Percentiles rank a stretch among this genome's conserved stretches.
phyloP scores from a whole-genome alignment of 1,140 invertebrate genomes.

The Trichonephila clavata region DNA sequence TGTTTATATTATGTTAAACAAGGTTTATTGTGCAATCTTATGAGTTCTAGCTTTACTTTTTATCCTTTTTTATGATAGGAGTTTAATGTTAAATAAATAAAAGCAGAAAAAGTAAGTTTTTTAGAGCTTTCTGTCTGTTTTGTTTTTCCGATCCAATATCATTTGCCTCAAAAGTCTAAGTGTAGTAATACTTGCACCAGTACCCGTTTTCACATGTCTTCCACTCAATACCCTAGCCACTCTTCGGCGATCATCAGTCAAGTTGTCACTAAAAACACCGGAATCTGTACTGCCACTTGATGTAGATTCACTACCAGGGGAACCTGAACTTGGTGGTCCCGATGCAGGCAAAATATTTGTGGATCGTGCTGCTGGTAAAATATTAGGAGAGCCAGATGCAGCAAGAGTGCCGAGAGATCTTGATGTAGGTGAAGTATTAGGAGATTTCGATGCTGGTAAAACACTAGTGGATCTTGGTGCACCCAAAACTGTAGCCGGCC shows the following conservation, averaged over 20 bases:
- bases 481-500: background rate
- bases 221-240: constrained; percentile 21
- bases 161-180: constrained; percentile 47
- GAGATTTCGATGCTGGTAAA: background rate
- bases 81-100: constrained; percentile 18
- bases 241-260: constrained; percentile 40
- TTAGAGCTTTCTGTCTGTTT: constrained; percentile 42
- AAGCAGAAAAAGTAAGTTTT: background rate
- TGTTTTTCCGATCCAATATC: constrained; percentile 43
- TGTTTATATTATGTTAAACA: no score
- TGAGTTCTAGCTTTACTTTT: background rate
- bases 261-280: constrained; percentile 51
- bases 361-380: background rate
- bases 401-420: background rate
- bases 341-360: constrained; percentile 8
- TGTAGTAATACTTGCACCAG: constrained; percentile 50
- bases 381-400: background rate
- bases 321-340: constrained; percentile 39
- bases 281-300: constrained; percentile 66
- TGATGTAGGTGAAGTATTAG: background rate
- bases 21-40: no score
- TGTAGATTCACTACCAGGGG: constrained; percentile 60
- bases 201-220: constrained; percentile 57
- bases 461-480: background rate
- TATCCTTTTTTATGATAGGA: background rate